Base-by-base conservation (phyloP, 2,797 vertebrate species). In the Anabacerthia variegaticeps region DNA sequence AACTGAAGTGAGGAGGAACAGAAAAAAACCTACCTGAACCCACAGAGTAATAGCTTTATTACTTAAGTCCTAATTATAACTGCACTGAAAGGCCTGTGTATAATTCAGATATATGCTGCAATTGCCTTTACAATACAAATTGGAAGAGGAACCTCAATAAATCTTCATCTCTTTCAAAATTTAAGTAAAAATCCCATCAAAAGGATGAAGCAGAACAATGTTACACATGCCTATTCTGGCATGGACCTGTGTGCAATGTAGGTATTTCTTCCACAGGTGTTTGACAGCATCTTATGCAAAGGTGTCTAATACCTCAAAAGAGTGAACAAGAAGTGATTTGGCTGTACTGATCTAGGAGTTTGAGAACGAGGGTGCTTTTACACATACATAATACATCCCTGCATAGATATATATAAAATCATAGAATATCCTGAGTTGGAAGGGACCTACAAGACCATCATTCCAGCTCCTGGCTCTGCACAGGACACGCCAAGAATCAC, bases 301-400 rank as follows among this genome's bases (percentile, higher is more conserved):
- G 7, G 19, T 68, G 21, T 46, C 48, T 74, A 17, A 14, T 37
- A 81, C 6, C 28, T 63, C 34, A 48, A 90, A 48, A 92, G 75
- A 37, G 14, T 6, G 5, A 71, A 61, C 22, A 78, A 44, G 3
- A 37, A 44, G 39, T 12, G 34, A 56, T 51, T 87, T 61, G 76
- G 26, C 63, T 76, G 26, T 55, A 36, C 7, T 37, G 9, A 82
- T 74, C 39, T 24, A 66, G 19, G 6, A 65, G 41, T 46, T 51
- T 39, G 61, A 90, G 41, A 85, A 61, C 27, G 5, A 52, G 74
- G 32, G n/a, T 56, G 48, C 12, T 83, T 93, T 63, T 73, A 21
- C 54, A 36, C 10, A 22, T 22, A 28, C 9, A n/a, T 51, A 83
- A 66, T n/a, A 36, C 7, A 69, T 0, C 0, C 9, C 20, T 54